Percentiles rank a stretch among this genome's conserved stretches.
Evolutionary conservation across 2,113 vertebrate genomes (phyloP).

Genomic region (Lagenorhynchus albirostris): DNA sequence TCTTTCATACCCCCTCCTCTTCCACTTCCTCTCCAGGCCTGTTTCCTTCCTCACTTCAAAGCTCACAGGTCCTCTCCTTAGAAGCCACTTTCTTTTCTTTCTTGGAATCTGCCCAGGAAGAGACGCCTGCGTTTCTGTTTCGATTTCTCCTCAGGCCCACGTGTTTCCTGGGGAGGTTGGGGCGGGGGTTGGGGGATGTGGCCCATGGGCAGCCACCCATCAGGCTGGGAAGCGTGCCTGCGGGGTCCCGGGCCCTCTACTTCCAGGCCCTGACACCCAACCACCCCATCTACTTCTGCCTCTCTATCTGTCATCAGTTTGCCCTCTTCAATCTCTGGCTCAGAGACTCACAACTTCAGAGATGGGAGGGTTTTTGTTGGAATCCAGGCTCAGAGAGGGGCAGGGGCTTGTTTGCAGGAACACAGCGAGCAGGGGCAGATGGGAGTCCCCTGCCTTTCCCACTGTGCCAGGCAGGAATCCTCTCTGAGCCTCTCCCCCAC

Average conservation of each 20-base stretch:
- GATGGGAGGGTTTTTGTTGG: neutral
- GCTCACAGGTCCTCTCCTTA: neutral
- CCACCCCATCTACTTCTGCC: neutral
- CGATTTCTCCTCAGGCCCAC: conserved; percentile 51
- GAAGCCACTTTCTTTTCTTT: conserved; percentile 49
- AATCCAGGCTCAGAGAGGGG: neutral
- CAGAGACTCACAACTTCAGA: neutral
- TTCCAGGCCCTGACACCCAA: neutral
- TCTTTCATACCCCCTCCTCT: neutral
- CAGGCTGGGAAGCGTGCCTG: neutral
- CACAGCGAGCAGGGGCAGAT: neutral
- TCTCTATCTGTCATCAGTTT: neutral
- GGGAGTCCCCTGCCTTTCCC: neutral
- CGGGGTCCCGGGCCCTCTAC: neutral
- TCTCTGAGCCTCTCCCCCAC: too few relatives aligned
- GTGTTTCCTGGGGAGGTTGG: neutral
- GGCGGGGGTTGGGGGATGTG: neutral
- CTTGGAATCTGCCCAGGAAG: conserved; percentile 66
- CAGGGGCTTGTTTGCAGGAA: neutral
- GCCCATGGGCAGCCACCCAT: neutral
- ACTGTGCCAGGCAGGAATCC: neutral
- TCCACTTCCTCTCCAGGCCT: neutral
- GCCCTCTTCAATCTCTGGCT: neutral
- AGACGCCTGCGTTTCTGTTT: conserved; percentile 68
- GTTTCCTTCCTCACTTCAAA: conserved; percentile 69